Base-by-base conservation (phyloP, 1,140 invertebrate genomes). In the Drosophila novamexicana region DNA sequence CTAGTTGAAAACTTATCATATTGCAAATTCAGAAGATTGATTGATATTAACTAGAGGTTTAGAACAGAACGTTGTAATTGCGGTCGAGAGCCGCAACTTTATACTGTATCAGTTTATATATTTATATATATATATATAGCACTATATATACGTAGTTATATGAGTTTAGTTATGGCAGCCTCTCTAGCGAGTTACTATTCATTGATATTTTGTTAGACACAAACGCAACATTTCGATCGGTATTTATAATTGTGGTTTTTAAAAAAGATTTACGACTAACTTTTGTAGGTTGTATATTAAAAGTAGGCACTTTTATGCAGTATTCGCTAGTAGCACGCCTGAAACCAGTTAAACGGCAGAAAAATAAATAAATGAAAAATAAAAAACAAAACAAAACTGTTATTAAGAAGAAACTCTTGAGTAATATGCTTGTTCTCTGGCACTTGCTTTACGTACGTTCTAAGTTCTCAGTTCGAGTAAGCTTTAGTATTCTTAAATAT, bases 1-100 rank as follows among this genome's bases (percentile, higher is more conserved):
- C 53, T 62, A 66, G 73, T 64, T 70, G 22, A 12, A 53, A 76
- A 44, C 62, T 83, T 83, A 89, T 88, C 80, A 84, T 36, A 77
- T 59, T 77, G 72, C 73, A 74, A 86, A 68, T 77, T 70, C 65
- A 83, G 66, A 70, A 86, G 79, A 89, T 86, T 86, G 81, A 79
- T 83, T 84, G 80, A 79, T 79, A 79, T 82, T 82, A 81, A 37
- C 40, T 78, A 73, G 63, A 44, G 40, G 42, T 44, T 44, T 70
- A 54, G 47, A 47, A 16, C 1, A 53, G 53, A 44, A 10, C 5
- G 45, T 67, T 72, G 45, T 71, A 54, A 16, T 66, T 72, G 45
- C 39, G 18, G 8, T 49, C 42, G 16, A 47, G n/a, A 47, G 18
- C 9, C 57, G 50, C 42, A 52, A 29, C 63, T 76, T 40, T 63